Percentiles rank a stretch among this genome's conserved stretches.
These are phyloP conservation scores for Otocyon megalotis DNA, from an alignment of 2,113 vertebrate species.

Conservation along the genomic window DNA sequence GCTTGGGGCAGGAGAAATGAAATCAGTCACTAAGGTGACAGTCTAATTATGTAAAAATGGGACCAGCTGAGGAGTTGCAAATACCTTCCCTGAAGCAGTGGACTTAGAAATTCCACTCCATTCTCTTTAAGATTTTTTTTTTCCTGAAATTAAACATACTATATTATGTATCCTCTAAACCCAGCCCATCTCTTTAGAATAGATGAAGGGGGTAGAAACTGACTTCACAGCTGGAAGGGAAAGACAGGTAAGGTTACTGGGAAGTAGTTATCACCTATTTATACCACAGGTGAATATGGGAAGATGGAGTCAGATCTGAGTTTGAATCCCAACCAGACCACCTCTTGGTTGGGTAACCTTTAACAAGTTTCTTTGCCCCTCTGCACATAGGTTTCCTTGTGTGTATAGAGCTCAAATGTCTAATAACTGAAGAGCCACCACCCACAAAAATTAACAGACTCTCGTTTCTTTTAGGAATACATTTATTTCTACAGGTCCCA, in stretches of 20 bases:
- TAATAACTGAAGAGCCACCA: constrained; percentile 10
- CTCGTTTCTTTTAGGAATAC: neutral
- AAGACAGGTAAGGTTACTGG: neutral
- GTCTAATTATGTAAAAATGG: constrained; percentile 46
- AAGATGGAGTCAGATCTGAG: neutral
- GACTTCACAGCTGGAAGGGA: constrained; percentile 10
- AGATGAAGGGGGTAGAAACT: neutral
- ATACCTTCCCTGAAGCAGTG: neutral
- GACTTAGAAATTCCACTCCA: neutral
- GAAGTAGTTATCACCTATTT: neutral
- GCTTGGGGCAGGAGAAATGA: constrained; percentile 58
- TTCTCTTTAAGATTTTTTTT: neutral
- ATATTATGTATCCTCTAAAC: neutral
- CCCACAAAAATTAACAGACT: neutral
- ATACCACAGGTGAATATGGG: neutral
- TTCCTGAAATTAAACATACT: constrained; percentile 31
- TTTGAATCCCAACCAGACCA: constrained; percentile 25
- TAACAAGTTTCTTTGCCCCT: neutral
- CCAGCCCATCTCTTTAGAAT: neutral
- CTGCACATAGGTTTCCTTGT: neutral
- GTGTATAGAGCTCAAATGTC: neutral
- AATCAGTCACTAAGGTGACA: constrained; percentile 64
- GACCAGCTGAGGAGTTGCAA: neutral
- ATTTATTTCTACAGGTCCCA: constrained; percentile 18
- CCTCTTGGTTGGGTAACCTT: neutral